phyloP scores from a whole-genome alignment of 2,113 vertebrate genomes.

The Poeciliopsis occidentalis region DNA sequence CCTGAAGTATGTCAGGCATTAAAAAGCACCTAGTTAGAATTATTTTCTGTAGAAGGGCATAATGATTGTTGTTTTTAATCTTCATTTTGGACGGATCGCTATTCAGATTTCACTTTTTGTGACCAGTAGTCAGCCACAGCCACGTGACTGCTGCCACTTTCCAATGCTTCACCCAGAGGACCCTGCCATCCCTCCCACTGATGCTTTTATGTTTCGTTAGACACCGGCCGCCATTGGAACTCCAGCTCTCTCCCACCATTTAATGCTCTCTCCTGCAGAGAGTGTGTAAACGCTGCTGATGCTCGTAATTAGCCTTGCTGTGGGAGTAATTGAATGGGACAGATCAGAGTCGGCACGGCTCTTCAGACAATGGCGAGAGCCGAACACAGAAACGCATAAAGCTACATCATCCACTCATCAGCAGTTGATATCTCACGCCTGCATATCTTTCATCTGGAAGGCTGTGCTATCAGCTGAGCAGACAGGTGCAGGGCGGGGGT shows the following conservation, averaged over 20 bases:
- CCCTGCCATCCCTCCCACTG: too few relatives aligned
- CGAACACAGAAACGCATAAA: conserved; percentile 8
- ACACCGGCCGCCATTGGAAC: conserved; percentile 29
- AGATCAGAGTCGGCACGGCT: conserved; percentile 27
- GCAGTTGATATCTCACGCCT: conserved; percentile 14
- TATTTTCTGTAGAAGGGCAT: not conserved
- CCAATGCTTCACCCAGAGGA: too few relatives aligned
- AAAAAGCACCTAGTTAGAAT: not conserved
- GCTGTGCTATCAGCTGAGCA: not conserved
- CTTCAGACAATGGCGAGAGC: conserved; percentile 42
- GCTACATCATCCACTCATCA: conserved; percentile 18
- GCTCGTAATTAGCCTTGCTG: conserved; percentile 51
- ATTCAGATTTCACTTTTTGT: not conserved
- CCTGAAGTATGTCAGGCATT: too few relatives aligned
- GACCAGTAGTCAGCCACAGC: not conserved
- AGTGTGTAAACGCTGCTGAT: conserved; percentile 55
- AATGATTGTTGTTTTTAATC: not conserved
- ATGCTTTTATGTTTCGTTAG: conserved; percentile 15
- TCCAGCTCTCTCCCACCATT: conserved; percentile 4
- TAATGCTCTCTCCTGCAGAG: conserved; percentile 50
- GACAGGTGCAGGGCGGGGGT: not conserved
- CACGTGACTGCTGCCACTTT: too few relatives aligned
- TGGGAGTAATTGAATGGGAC: conserved; percentile 62
- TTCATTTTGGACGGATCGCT: not conserved
- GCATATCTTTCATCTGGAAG: conserved; percentile 9